Evolutionary conservation across 2,113 vertebrate species (phyloP).

Genomic region (Microcebus griseorufus): DNA sequence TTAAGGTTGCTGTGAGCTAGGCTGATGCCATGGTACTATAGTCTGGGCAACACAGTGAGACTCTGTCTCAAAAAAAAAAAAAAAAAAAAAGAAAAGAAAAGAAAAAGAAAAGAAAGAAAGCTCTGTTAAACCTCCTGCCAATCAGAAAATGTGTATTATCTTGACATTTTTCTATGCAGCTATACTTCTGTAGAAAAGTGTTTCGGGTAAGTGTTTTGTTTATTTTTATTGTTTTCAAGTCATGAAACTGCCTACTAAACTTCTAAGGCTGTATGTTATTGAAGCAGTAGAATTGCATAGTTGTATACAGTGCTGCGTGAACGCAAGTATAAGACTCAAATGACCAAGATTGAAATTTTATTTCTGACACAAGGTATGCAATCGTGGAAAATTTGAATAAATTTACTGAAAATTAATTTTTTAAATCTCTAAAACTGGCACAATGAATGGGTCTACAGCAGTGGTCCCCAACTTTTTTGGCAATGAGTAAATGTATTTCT

Average conservation of each 20-base stretch:
- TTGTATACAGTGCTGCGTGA: not conserved
- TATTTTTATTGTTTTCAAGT: conserved; percentile 15
- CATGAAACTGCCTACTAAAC: not conserved
- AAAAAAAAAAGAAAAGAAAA: too few species aligned
- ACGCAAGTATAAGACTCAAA: accelerated
- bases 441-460: not conserved
- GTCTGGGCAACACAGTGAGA: too few species aligned
- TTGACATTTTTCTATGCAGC: conserved; percentile 21
- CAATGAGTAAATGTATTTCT: not conserved
- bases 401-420: not conserved
- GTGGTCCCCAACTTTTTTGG: too few species aligned
- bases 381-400: not conserved
- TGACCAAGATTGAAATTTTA: not conserved
- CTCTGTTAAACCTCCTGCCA: not conserved
- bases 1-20: too few species aligned
- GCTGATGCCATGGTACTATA: too few species aligned
- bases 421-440: not conserved
- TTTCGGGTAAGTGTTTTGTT: not conserved
- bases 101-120: not conserved
- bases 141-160: not conserved
- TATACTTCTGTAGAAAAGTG: conserved; percentile 2
- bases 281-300: not conserved
- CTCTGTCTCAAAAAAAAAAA: too few species aligned
- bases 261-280: not conserved
- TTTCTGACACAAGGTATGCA: not conserved